phyloP scores from a whole-genome alignment of 2,888 invertebrate species.

The Habrosyne pyritoides region DNA sequence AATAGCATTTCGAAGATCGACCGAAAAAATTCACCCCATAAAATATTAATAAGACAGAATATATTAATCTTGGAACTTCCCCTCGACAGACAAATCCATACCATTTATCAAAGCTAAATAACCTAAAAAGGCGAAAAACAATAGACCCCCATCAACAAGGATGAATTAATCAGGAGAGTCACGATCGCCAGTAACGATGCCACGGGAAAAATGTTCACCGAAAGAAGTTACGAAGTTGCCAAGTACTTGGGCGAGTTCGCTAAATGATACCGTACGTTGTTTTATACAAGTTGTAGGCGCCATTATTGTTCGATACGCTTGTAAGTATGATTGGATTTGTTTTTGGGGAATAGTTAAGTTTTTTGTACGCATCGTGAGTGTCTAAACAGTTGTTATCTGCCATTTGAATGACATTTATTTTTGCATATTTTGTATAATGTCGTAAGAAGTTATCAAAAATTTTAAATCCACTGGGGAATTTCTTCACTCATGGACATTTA shows the following conservation, averaged over 20 bases:
- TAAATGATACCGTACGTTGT: conserved; percentile 61
- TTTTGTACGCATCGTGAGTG: conserved; percentile 10
- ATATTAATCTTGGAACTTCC: conserved; percentile 41
- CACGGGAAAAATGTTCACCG: conserved; percentile 63
- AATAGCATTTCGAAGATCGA: conserved; percentile 1
- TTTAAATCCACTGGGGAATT: too few species aligned
- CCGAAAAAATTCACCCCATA: conserved; percentile 1
- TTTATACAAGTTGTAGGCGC: conserved; percentile 57
- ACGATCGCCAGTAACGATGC: conserved; percentile 74
- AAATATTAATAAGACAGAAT: conserved; percentile 8
- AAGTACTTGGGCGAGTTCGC: conserved; percentile 33
- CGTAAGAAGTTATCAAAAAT: too few species aligned
- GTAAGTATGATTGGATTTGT: conserved; percentile 50
- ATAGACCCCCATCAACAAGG: conserved; percentile 41
- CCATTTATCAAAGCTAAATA: conserved; percentile 55
- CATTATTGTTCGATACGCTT: conserved; percentile 45
- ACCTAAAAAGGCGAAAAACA: conserved; percentile 59
- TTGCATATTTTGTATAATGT: too few species aligned
- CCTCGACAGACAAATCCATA: conserved; percentile 49
- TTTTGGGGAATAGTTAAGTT: conserved; percentile 27
- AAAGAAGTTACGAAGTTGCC: conserved; percentile 52
- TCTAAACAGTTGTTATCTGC: not conserved
- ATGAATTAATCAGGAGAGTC: conserved; percentile 77
- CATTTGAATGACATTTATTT: too few species aligned
- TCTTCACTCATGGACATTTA: too few species aligned